Conservation (phyloP, 2,113 vertebrate species). For the Aviceda subcristata region DNA sequence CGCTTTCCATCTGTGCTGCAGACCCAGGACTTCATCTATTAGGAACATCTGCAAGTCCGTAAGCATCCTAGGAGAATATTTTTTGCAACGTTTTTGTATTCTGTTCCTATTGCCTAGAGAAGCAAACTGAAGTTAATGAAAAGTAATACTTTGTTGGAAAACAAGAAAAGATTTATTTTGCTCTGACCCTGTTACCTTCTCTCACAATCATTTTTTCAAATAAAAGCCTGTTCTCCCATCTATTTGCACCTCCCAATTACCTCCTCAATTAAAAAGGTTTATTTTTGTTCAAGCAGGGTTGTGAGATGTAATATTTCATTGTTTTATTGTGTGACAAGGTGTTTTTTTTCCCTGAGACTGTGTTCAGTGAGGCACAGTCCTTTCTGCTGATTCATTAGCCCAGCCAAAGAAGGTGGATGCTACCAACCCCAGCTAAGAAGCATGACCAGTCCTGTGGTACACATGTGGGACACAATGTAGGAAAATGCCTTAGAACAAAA, state of each 20-base stretch:
- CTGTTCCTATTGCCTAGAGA: not conserved
- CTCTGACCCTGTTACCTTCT: not conserved
- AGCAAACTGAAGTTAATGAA: not conserved
- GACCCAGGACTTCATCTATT: not conserved
- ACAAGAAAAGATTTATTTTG: not conserved
- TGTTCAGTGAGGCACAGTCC: not conserved
- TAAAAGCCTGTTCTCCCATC: not conserved
- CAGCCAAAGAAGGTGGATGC: not conserved
- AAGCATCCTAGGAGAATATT: not conserved
- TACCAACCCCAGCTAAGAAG: not conserved
- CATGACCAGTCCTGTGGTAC: not conserved
- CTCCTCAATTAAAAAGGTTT: not conserved
- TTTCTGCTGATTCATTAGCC: constrained; percentile 25
- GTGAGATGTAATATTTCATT: not conserved
- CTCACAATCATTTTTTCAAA: not conserved
- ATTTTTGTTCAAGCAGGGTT: not conserved
- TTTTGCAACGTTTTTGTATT: not conserved
- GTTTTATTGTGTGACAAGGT: not conserved
- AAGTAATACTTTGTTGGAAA: not conserved
- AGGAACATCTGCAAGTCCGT: not conserved
- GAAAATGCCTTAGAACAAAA: not conserved
- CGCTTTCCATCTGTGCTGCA: constrained; percentile 11
- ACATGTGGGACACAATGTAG: not conserved
- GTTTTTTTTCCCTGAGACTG: not conserved
- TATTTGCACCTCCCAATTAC: not conserved